Evolutionary conservation across 2,888 invertebrate species (phyloP).

Genomic region (Aleiodes alternator): DNA sequence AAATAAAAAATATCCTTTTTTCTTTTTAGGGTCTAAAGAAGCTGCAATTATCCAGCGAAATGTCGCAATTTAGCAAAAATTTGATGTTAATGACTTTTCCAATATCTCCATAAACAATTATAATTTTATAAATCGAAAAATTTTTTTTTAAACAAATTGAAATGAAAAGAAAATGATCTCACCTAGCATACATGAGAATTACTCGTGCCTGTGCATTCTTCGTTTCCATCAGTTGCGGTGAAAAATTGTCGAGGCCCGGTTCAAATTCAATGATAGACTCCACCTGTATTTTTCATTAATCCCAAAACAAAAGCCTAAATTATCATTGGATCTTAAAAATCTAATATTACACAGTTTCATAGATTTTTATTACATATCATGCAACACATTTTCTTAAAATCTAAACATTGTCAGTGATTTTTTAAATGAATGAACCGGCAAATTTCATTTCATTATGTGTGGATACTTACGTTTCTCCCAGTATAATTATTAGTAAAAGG

Average conservation of each 20-base stretch:
- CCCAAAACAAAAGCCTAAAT: slow-evolving; percentile 29
- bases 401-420: slow-evolving; percentile 11
- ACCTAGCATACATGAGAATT: slow-evolving; percentile 95
- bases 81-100: too few relatives aligned
- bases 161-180: slow-evolving; percentile 62
- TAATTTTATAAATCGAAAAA: not conserved
- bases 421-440: not conserved
- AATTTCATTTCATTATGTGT: not conserved
- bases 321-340: slow-evolving; percentile 19
- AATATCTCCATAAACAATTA: too few relatives aligned
- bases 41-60: too few relatives aligned
- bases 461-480: slow-evolving; percentile 3
- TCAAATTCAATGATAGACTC: slow-evolving; percentile 96
- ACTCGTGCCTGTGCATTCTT: slow-evolving; percentile 92
- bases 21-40: too few relatives aligned
- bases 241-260: slow-evolving; percentile 90
- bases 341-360: too few relatives aligned
- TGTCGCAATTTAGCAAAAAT: too few relatives aligned
- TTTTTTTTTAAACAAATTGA: slow-evolving; percentile 15
- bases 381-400: slow-evolving; percentile 1
- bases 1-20: too few relatives aligned
- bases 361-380: slow-evolving; percentile 18
- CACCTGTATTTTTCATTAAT: slow-evolving; percentile 78
- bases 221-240: slow-evolving; percentile 87
- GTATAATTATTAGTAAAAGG: slow-evolving; percentile 4